Conservation (phyloP, 2,113 vertebrate species). For the Xiphias gladius region DNA sequence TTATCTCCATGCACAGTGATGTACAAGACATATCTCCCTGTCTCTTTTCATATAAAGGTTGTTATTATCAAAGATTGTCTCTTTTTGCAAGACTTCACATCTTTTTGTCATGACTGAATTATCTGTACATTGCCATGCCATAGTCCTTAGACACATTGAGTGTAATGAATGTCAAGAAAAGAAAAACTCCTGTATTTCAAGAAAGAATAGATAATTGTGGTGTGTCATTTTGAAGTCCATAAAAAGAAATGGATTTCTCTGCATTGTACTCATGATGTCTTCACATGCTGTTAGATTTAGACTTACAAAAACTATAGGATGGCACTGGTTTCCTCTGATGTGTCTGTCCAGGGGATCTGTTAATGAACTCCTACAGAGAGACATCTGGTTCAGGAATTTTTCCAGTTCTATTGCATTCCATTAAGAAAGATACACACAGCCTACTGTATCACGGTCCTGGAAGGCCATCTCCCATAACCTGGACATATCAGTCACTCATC, state of each 20-base stretch:
- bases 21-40: background rate
- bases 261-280: background rate
- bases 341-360: slow-evolving; percentile 16
- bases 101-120: background rate
- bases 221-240: background rate
- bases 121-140: background rate
- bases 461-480: background rate
- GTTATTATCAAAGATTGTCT: background rate
- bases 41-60: background rate
- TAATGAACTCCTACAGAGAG: slow-evolving; percentile 48
- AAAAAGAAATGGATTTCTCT: background rate
- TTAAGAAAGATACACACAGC: background rate
- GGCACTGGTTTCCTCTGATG: slow-evolving; percentile 3
- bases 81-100: slow-evolving; percentile 11
- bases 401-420: background rate
- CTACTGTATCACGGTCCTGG: background rate
- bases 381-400: slow-evolving; percentile 10
- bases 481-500: background rate
- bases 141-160: background rate
- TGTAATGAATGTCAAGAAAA: background rate
- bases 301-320: slow-evolving; percentile 8
- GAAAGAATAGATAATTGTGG: background rate
- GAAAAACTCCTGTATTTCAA: background rate
- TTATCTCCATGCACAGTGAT: slow-evolving; percentile 6
- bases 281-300: background rate